Conservation (phyloP, 2,113 vertebrate species). For the Cygnus atratus region DNA sequence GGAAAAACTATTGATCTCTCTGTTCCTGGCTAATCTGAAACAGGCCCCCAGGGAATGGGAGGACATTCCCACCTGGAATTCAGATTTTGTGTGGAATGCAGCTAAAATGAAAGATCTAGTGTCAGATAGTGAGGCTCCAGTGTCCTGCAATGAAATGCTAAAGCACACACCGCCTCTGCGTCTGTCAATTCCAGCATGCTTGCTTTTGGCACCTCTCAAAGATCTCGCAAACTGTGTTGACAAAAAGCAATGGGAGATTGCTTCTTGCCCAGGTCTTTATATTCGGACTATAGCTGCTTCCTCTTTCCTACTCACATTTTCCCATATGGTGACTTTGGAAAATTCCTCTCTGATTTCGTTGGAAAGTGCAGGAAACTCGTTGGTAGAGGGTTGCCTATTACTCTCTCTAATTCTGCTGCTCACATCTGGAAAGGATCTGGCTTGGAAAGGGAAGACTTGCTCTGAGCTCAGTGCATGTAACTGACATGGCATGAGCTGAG, state of each 20-base stretch:
- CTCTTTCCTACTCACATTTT: constrained; percentile 62
- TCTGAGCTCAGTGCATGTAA: constrained; percentile 50
- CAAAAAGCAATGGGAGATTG: constrained; percentile 45
- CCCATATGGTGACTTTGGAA: constrained; percentile 72
- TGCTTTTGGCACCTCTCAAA: neutral
- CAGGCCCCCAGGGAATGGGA: constrained; percentile 8
- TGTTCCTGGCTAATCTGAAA: neutral
- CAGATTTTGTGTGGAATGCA: constrained; percentile 29
- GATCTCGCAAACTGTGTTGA: constrained; percentile 22
- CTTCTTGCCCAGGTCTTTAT: constrained; percentile 43
- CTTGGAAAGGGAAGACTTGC: constrained; percentile 62
- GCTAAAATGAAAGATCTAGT: neutral
- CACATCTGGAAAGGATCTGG: constrained; percentile 87
- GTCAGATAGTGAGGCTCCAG: neutral
- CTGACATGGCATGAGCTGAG: constrained; percentile 80
- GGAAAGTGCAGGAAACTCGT: constrained; percentile 77
- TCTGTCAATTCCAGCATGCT: constrained; percentile 46
- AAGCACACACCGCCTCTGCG: neutral
- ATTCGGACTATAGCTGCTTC: constrained; percentile 49
- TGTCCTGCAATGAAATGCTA: neutral
- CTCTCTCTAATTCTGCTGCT: constrained; percentile 57
- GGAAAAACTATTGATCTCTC: neutral
- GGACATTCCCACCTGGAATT: constrained; percentile 48
- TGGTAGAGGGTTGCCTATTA: constrained; percentile 74
- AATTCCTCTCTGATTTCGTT: constrained; percentile 61